Base-by-base conservation (phyloP, 2,888 invertebrate genomes). In the Erebia epiphron region DNA sequence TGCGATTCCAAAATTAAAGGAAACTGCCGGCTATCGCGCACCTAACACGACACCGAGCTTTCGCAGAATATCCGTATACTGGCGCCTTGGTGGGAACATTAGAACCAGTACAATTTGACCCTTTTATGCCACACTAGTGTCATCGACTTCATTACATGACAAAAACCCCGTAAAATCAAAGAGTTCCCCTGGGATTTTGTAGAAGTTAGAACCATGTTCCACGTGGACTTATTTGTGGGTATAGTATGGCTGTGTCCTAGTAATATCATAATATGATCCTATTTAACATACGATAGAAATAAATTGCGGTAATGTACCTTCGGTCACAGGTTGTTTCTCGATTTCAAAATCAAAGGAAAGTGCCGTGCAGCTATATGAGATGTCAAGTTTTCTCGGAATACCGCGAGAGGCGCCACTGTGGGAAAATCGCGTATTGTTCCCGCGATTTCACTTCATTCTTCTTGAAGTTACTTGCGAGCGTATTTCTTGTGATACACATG, bases 11-110 rank as follows among this genome's bases (percentile, higher is more conserved):
- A 87, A 87, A 83, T 89, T 87, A 88, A 84, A 82, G 83, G 87
- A 89, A 89, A 88, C 84, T 79, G 76, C 75, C 77, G 79, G 80
- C 80, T 61, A 61, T 61, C 62, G 62, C 21, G 46, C 16, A 62
- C 60, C 41, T 76, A 70, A 85, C 76, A 69, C 75, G 85, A 86
- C 82, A 82, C 84, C 82, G 71, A 43, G 70, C 74, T 76, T 90
- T 90, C 90, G 80, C 41, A 75, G 90, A 88, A 90, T 77, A 74
- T 77, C 79, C 77, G 70, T 73, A 82, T 9, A n/a, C 82, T 78
- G 83, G 88, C 86, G 88, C 88, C 84, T 80, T 83, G 84, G 87
- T 89, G 89, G 86, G 89, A 89, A 87, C 82, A 77, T 46, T 60
- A 16, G 10, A 67, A 60, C 67, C 67, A 58, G 2, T 60, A 67